Base-by-base conservation (phyloP, 2,113 vertebrate genomes). In the Callorhinus ursinus region DNA sequence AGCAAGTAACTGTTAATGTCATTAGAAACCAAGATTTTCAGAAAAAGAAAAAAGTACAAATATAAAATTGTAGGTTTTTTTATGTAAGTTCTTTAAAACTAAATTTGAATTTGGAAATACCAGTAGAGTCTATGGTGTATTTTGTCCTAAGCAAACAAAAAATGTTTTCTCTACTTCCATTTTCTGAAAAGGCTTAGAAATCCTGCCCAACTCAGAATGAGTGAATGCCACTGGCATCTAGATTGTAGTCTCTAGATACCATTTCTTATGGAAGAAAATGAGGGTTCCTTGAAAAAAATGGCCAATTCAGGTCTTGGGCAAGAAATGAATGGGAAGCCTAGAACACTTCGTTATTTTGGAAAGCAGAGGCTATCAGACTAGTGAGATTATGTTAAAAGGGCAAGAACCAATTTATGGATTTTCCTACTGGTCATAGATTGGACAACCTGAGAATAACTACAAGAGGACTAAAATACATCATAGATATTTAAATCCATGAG, bases 271-370 rank as follows among this genome's bases (percentile, higher is more conserved):
- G 76, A 93, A 93, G 88, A 61, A 89, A 82, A 55, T 57, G 18
- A 33, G 2, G 9, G 4, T 87, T 90, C 67, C 53, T 65, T 93
- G 61, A 46, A 13, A 82, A 82, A 91, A 93, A 93, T 31, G 36
- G 59, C 57, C 26, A 76, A 18, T 90, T 90, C 24, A 63, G 65
- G 36, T 88, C 15, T 88, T 19, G 77, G 33, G 31, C 42, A 96
- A 89, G 51, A 97, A 96, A 92, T 87, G 24, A 97, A 96, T 97
- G 81, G 89, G 69, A 95, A 88, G 59, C 42, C 59, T 93, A 33
- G 22, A 97, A 55, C 42, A 9, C 95, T 69, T 74, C 90, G 49
- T 88, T 18, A 12, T 85, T 95, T 85, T 96, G 74, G 61, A 90
- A 91, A 97, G 21, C 88, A 96, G 63, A 96, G 51, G 79, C 65